Evolutionary conservation across 2,113 vertebrate species (phyloP), one percentile per base, ranked within the genome.

Genomic region (Pangasianodon gigas): DNA sequence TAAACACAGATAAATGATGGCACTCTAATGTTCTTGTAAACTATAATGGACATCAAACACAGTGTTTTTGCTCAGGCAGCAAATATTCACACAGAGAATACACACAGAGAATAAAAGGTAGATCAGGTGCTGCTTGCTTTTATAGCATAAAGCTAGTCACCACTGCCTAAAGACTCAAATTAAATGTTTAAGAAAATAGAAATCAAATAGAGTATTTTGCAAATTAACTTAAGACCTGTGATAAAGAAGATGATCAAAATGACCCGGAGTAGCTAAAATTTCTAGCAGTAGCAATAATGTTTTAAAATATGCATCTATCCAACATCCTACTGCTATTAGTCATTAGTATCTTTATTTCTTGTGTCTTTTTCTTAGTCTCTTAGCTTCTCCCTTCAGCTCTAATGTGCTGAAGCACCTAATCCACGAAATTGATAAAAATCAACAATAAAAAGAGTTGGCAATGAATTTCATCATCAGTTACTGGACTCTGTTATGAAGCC

Each of bases 281-380:
- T 90, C 41, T 41, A 74, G 37, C 18, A 79, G 81, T 86, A 60
- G 56, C 74, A 81, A 32, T 88, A 86, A 91, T 88, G 80, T 79
- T 58, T 54, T 67, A 74, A 67, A 90, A 91, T 91, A 46, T 88
- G 62, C 74, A 46, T 32, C 44, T n/a, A 46, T 16, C 16, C 69
- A 37, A 58, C 46, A 85, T 67, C 56, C 24, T 71, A 41, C 86
- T 85, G 58, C 52, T 32, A 21, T 44, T 41, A 71, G 46, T 19
- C 32, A 74, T 74, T 71, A 37, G 3, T 16, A 14, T 46, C 56
- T 56, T 44, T n/a, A 11, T 32, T 26, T 54, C 52, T 37, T 52
- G 29, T 26, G 24, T 65, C 21, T 44, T 62, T 44, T 60, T 56
- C 48, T 44, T n/a, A 7, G 2, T 11, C 26, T 11, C 65, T 71